Base-by-base conservation (phyloP, 92 coral and sea anemone species). In the Pocillopora grandis region DNA sequence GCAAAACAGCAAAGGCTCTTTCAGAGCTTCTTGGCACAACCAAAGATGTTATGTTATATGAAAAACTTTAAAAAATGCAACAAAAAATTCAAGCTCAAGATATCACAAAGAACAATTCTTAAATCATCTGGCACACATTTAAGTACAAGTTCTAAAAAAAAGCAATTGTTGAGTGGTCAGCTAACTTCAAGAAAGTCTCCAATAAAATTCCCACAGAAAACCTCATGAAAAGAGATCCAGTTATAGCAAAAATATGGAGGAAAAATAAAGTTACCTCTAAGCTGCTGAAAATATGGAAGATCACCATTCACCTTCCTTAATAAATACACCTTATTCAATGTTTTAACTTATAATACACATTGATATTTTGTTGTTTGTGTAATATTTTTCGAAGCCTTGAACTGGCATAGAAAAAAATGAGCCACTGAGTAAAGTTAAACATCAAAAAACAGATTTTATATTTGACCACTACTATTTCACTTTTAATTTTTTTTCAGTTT, bases 101-200 rank as follows among this genome's bases (percentile, higher is more conserved):
- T 89, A 80, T 62, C 77, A 89, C 80, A 81, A 76, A 52, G 84
- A 89, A n/a, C 77, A 59, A 20, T 85, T 85, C 64, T 82, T 80
- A 77, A 81, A 76, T 8, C 86, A 72, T 52, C 86, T 89, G 9
- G 80, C 76, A 12, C 59, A 85, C 20, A 66, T 59, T 59, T 12
- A 59, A 16, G 31, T 89, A 62, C 92, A 85, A 81, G 69, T 89
- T 16, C 75, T 89, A 36, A 85, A 89, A 58, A 87, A 18, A 23
- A 18, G n/a, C n/a, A 9, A 64, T 64, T 64, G 10, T 3, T 14
- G 69, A 64, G 21, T 64, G 69, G 69, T 64, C 69, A 64, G 10
- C 69, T 10, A 10, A 14, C 19, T 64, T 64, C 21, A 18, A 78
- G 74, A 27, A 75, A 18, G n/a, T 82, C 1, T 76, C 56, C 74